Evolutionary conservation across 2,888 invertebrate genomes (phyloP).

Genomic region (Rhagophthalmus giganteus): DNA sequence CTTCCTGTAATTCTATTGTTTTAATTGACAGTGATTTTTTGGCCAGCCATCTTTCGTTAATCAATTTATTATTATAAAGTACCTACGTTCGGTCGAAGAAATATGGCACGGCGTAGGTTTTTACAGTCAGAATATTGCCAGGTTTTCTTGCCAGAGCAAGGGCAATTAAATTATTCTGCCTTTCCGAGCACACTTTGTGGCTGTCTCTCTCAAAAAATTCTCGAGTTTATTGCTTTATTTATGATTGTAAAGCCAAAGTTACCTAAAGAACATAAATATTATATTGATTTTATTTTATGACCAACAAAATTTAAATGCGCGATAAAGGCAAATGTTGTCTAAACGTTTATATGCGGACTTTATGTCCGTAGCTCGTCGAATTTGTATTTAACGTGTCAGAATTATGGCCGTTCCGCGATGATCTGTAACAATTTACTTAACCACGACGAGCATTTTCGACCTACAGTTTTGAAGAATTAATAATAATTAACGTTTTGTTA

Average conservation of each 20-base stretch:
- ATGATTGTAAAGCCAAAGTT: conserved; percentile 27
- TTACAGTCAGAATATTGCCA: conserved; percentile 12
- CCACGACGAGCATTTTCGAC: neutral
- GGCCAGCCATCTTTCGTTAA: conserved; percentile 10
- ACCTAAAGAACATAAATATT: conserved; percentile 27
- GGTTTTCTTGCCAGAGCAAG: conserved; percentile 16
- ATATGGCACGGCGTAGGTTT: conserved; percentile 1
- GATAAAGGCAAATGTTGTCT: conserved; percentile 24
- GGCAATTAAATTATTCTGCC: conserved; percentile 28
- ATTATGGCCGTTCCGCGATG: conserved; percentile 5
- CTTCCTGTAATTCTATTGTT: conserved; percentile 48
- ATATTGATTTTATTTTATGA: conserved; percentile 29
- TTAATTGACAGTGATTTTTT: conserved; percentile 47
- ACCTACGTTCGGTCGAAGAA: no score
- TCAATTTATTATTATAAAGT: conserved; percentile 3
- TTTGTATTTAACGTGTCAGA: conserved; percentile 10
- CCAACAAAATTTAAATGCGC: conserved; percentile 28
- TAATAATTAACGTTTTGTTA: no score
- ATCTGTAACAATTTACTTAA: neutral
- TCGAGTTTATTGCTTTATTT: conserved; percentile 28
- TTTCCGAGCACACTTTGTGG: conserved; percentile 25
- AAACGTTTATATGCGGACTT: conserved; percentile 15
- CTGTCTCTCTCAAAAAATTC: conserved; percentile 23
- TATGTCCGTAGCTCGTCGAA: conserved; percentile 14
- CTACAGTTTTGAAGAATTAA: no score